Base-by-base conservation (phyloP, 2,797 vertebrate genomes). In the Phylloscopus collybita region DNA sequence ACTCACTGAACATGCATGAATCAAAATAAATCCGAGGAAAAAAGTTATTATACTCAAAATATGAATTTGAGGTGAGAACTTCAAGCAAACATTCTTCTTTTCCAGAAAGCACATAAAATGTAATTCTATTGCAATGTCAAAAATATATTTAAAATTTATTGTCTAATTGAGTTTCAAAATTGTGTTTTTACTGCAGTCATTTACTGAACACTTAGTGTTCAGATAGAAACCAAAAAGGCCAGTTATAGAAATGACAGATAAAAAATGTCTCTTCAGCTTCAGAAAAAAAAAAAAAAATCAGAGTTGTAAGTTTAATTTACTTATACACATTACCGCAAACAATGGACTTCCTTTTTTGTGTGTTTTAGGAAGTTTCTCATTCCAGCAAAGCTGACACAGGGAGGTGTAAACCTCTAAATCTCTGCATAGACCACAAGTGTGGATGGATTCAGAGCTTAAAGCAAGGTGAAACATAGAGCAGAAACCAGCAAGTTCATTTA, bases 241-340 rank as follows among this genome's bases (percentile, higher is more conserved):
- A 36, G 72, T 78, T 90, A 86, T 11, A 62, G 67, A 76, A 75
- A 34, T 62, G 32, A 84, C 14, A 6, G 80, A 42, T 84, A 50
- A 96, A 93, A 72, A 38, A 49, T 1, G 20, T 26, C 7, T 61
- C 16, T 40, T 83, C 27, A 36, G 38, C 67, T 92, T 94, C 54
- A 93, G 27, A 4, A 45, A 82, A 84, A 86, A 86, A n/a, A n/a
- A n/a, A n/a, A 80, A 80, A 71, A 50, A 13, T 67, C 13, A 64
- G 30, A 86, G 32, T 81, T 30, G 18, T 80, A 53, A 84, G 6
- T 92, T 97, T 97, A 74, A 96, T 97, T 97, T 96, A 92, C 56
- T 95, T 92, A 57, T 57, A 42, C 49, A 81, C 6, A 64, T 36
- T 91, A 85, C 86, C 29, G 56, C 19, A 54, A 25, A 88, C 23